Base-by-base conservation (phyloP, 1,140 invertebrate genomes). In the Cherax quadricarinatus region DNA sequence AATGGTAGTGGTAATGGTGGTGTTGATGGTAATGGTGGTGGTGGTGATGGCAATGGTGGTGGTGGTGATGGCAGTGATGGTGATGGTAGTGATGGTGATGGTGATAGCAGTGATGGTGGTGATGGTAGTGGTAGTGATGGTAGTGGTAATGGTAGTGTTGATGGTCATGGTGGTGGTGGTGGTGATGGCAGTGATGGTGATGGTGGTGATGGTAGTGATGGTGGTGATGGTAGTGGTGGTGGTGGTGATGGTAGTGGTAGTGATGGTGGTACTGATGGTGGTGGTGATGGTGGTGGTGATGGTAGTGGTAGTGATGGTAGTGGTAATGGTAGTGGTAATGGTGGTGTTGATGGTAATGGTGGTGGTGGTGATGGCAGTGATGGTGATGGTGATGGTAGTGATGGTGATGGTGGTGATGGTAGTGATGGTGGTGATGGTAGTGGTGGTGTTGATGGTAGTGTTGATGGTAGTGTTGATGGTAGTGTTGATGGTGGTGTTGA, bases 51-150 rank as follows among this genome's bases (percentile, higher is more conserved):
- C 24, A 79, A n/a, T 79, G 49, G 75, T 79, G 49, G 24, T 21
- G 49, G 75, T 79, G 49, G 21, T 79, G 49, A n/a, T 79, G 24
- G n/a, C n/a, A n/a, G 75, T 79, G 48, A 41, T 21, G 48, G 75
- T 79, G 48, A 41, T 79, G 48, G 75, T 79, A 79, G 75, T 79
- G 48, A 41, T 79, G 48, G 75, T 79, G 48, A 41, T 79, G 73
- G 73, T 80, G 79, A 18, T 4, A 51, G 24, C 14, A 80, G 79
- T 41, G 79, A 51, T 1, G 79, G n/a, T 12, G 21, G 66, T 14
- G 66, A 14, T 14, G 66, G 21, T n/a, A 70, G 66, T 70, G 66
- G 66, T 70, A 21, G 66, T 70, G 66, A 21, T 70, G n/a, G n/a
- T n/a, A n/a, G n/a, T n/a, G n/a, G n/a, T n/a, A n/a, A n/a, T n/a